Percentiles rank a stretch among this genome's conserved stretches.
Evolutionary conservation across 2,888 invertebrate species (phyloP).

Genomic region (Drosophila kanekoi): DNA sequence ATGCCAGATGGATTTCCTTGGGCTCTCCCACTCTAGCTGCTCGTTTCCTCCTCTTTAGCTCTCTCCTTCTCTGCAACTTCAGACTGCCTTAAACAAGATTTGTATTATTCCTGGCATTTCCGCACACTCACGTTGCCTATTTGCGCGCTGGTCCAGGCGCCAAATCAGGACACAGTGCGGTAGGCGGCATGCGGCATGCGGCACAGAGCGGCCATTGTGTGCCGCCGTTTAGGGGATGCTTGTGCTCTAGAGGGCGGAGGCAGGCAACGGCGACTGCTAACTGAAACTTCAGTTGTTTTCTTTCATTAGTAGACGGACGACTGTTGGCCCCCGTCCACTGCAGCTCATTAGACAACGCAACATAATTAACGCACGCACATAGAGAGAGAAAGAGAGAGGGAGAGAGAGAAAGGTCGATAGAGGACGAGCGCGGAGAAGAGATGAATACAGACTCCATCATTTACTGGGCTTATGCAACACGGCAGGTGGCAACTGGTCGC

Average conservation of each 20-base stretch:
- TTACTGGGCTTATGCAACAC: conserved; percentile 51
- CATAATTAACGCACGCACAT: conserved; percentile 66
- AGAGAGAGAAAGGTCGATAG: not conserved
- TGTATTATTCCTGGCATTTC: conserved; percentile 61
- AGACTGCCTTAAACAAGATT: conserved; percentile 61
- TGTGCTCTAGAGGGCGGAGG: not conserved
- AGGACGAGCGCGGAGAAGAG: not conserved
- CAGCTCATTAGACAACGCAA: conserved; percentile 60
- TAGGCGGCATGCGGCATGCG: conserved; percentile 36
- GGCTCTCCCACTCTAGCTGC: not conserved
- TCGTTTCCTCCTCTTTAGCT: conserved; percentile 1
- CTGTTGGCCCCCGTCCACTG: conserved; percentile 12
- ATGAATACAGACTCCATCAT: conserved; percentile 37
- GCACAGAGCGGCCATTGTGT: conserved; percentile 49
- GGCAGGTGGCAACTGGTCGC: conserved; percentile 46
- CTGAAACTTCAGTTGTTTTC: conserved; percentile 63
- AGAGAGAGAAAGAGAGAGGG: conserved; percentile 4
- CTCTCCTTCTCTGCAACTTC: conserved; percentile 5
- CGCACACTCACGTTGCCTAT: conserved; percentile 53
- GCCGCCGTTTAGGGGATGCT: conserved; percentile 21
- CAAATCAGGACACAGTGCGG: conserved; percentile 78
- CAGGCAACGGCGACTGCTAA: conserved; percentile 32
- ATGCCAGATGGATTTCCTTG: conserved; percentile 41
- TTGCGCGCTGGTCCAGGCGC: conserved; percentile 45
- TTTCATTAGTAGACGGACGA: conserved; percentile 67